A percentile compares a stretch with the other conserved stretches of the same genome.
Conservation (phyloP, 2,797 vertebrate genomes). For the Gymnoscopelus braueri region DNA sequence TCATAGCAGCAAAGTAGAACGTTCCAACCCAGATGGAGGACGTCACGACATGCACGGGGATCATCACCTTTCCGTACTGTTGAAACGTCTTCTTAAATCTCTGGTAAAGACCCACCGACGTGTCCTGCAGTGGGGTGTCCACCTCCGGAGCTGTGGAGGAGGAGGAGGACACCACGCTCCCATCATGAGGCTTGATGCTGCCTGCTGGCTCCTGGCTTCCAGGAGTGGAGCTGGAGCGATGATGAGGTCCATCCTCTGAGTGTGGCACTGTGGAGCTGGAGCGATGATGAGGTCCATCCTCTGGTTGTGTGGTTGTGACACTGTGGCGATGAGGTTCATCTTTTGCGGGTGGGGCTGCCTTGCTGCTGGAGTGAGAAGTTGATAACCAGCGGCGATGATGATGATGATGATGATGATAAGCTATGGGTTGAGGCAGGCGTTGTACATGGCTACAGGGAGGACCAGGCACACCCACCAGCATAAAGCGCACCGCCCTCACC, state of each 20-base stretch:
- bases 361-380: conserved; percentile 56
- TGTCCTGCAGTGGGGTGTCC: conserved; percentile 86
- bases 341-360: conserved; percentile 74
- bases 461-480: conserved; percentile 27
- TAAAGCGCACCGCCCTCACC: conserved; percentile 52
- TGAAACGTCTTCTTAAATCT: conserved; percentile 96
- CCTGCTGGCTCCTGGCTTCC: neutral
- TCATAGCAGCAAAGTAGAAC: conserved; percentile 97
- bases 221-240: neutral
- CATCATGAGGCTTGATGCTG: too few species aligned
- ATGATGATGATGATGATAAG: conserved; percentile 16
- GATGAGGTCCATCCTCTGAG: conserved; percentile 34
- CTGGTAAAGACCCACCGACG: conserved; percentile 89
- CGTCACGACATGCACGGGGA: conserved; percentile 93
- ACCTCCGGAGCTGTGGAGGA: too few species aligned
- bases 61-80: conserved; percentile 97
- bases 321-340: conserved; percentile 17
- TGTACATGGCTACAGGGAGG: conserved; percentile 49
- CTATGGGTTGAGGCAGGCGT: conserved; percentile 33
- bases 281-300: conserved; percentile 36
- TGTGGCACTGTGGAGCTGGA: neutral
- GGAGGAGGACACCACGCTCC: too few species aligned
- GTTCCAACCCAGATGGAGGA: conserved; percentile 94
- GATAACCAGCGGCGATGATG: conserved; percentile 68
- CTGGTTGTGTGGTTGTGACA: neutral